Conservation (phyloP, 2,888 invertebrate species). For the Drosophila recens region DNA sequence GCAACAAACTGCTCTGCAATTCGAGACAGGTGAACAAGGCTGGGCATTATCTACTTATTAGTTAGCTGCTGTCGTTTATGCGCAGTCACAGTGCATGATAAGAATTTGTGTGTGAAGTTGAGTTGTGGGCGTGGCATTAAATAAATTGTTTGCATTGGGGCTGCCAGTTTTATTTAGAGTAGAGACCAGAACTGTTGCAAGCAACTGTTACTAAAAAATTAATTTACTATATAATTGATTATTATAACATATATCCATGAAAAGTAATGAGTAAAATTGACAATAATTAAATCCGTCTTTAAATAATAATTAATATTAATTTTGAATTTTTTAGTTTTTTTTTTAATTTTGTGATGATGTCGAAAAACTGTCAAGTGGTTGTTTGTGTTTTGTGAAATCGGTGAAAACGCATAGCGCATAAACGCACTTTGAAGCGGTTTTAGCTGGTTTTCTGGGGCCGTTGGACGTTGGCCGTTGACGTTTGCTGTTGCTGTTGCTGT, state of each 20-base stretch:
- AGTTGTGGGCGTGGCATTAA: not conserved
- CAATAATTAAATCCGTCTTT: too few relatives aligned
- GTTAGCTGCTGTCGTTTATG: slow-evolving; percentile 21
- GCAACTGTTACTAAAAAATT: too few relatives aligned
- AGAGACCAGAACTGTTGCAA: too few relatives aligned
- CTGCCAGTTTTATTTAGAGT: too few relatives aligned
- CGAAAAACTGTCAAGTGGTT: not conserved
- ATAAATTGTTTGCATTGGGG: too few relatives aligned
- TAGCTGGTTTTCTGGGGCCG: slow-evolving; percentile 42
- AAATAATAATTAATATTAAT: too few relatives aligned
- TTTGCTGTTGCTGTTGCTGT: slow-evolving; percentile 27
- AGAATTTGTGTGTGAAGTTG: not conserved
- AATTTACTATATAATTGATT: too few relatives aligned
- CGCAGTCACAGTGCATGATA: not conserved
- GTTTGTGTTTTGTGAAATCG: not conserved
- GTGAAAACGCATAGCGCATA: slow-evolving; percentile 14
- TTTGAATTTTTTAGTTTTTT: too few relatives aligned
- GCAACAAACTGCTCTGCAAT: slow-evolving; percentile 34
- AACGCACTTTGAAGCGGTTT: slow-evolving; percentile 39
- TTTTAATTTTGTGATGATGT: not conserved
- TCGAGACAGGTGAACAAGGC: slow-evolving; percentile 40
- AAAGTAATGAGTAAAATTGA: too few relatives aligned
- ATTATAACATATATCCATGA: too few relatives aligned
- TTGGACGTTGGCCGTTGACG: slow-evolving; percentile 40
- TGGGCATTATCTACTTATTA: not conserved